Conservation (phyloP, 1,140 invertebrate genomes). For the Gryllus bimaculatus region DNA sequence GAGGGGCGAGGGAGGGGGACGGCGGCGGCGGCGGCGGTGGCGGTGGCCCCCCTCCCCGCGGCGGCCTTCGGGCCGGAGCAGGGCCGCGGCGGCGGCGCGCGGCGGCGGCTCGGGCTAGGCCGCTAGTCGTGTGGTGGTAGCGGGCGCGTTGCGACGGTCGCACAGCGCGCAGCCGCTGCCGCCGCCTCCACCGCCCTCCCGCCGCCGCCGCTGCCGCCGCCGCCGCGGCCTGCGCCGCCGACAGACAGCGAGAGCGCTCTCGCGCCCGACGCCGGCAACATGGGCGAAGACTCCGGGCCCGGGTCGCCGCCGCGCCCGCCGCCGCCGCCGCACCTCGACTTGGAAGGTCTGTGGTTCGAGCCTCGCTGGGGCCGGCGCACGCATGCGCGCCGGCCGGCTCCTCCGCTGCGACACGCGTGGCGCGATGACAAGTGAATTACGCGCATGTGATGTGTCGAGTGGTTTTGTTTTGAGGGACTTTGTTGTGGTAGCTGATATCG, state of each 20-base stretch:
- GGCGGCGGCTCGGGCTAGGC: no score
- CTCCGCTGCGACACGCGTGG: neutral
- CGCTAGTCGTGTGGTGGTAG: neutral
- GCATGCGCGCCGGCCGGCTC: neutral
- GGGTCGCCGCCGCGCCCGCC: neutral
- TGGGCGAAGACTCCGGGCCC: neutral
- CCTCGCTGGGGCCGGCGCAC: neutral
- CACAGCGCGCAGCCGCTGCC: neutral
- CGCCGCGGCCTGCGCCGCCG: no score
- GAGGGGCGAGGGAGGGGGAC: neutral
- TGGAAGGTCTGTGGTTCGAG: neutral
- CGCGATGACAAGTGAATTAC: neutral
- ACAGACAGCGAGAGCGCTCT: neutral
- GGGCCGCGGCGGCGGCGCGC: no score
- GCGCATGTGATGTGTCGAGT: neutral
- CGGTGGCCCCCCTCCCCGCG: neutral
- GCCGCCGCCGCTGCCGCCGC: no score
- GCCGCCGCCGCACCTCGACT: neutral
- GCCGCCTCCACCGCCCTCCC: no score
- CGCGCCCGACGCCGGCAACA: neutral
- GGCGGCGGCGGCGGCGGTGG: no score
- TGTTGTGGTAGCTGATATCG: no score
- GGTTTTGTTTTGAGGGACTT: no score
- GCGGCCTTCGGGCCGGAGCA: neutral
- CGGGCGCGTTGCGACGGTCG: neutral